phyloP scores from a whole-genome alignment of 2,888 invertebrate genomes.

The Congeria kusceri region DNA sequence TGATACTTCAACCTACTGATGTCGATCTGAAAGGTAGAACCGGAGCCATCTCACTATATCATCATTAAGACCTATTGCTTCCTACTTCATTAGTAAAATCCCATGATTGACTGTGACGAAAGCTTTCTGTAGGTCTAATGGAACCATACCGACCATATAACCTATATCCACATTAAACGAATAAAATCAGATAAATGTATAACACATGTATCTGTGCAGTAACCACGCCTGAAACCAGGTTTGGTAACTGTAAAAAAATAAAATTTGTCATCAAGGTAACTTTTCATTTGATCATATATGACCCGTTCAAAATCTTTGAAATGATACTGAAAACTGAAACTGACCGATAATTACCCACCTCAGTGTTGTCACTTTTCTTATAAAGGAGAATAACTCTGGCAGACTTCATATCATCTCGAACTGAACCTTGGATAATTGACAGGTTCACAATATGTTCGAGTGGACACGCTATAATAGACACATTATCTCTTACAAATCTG shows the following conservation, averaged over 20 bases:
- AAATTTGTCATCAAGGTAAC: too few species aligned
- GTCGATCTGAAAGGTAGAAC: not conserved
- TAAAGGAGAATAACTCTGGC: not conserved
- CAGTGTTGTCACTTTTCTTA: slow-evolving; percentile 1
- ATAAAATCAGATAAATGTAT: too few species aligned
- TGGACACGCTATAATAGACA: not conserved
- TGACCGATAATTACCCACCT: not conserved
- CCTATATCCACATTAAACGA: slow-evolving; percentile 1
- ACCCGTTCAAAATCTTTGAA: slow-evolving; percentile 1
- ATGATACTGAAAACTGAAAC: slow-evolving; percentile 3
- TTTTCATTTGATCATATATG: not conserved
- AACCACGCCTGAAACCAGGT: not conserved
- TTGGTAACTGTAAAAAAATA: too few species aligned
- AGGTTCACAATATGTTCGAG: too few species aligned
- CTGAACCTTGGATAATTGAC: not conserved
- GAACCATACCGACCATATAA: not conserved
- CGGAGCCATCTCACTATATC: not conserved
- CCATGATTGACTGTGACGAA: too few species aligned
- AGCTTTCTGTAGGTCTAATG: too few species aligned
- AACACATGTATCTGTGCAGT: too few species aligned
- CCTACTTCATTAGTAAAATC: too few species aligned
- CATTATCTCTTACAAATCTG: slow-evolving; percentile 1
- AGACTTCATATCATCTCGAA: not conserved
- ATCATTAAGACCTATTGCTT: not conserved
- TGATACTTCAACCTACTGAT: not conserved